phyloP scores from a whole-genome alignment of 2,797 vertebrate genomes.

The Silurus aristotelis region DNA sequence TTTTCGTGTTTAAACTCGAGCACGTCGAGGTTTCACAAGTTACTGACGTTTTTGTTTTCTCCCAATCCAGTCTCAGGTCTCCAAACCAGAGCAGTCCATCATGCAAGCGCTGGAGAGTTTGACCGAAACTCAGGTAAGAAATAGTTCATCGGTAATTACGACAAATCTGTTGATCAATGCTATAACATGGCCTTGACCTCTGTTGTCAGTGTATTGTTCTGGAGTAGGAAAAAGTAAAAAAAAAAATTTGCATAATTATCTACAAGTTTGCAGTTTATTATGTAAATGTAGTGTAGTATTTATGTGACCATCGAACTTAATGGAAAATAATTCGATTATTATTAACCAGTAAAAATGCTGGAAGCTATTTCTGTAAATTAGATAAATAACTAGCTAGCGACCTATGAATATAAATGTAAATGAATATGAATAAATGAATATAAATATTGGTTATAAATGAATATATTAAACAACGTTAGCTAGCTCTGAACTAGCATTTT shows the following conservation, averaged over 20 bases:
- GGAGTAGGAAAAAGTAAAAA: neutral
- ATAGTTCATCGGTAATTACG: neutral
- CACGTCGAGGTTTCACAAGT: neutral
- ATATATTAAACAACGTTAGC: neutral
- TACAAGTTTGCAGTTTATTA: neutral
- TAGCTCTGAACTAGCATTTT: neutral
- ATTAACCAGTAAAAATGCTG: neutral
- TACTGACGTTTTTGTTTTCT: neutral
- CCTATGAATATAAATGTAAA: no score
- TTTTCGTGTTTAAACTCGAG: neutral
- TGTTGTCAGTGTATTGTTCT: neutral
- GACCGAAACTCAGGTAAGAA: conserved; percentile 88
- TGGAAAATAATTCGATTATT: neutral
- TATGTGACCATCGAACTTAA: no score
- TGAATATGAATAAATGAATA: no score
- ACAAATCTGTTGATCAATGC: neutral
- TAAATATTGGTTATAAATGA: neutral
- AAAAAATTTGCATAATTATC: neutral
- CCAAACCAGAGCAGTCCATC: conserved; percentile 82
- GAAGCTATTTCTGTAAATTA: neutral
- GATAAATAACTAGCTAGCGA: neutral
- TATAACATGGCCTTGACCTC: neutral
- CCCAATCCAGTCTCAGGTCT: conserved; percentile 75
- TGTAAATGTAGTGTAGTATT: neutral
- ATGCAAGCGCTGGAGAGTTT: conserved; percentile 90